Conservation (phyloP, 1,140 invertebrate species). For the Drosophila trapezifrons region DNA sequence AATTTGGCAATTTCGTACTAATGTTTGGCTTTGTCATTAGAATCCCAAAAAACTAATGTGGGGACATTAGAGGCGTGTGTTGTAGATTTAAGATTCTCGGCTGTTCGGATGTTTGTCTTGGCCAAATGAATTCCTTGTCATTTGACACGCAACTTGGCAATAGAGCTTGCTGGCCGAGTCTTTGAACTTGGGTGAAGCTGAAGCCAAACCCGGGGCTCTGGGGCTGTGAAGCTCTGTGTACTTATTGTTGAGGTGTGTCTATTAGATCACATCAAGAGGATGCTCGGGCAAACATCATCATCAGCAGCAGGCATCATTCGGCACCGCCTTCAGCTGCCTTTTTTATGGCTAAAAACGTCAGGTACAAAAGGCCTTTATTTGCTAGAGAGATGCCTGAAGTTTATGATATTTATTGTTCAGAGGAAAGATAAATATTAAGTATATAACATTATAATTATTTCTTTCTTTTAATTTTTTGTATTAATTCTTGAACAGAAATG, state of each 20-base stretch:
- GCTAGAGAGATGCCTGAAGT: background rate
- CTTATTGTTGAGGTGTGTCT: constrained; percentile 43
- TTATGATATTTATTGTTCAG: background rate
- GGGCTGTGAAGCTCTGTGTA: constrained; percentile 15
- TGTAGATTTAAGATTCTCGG: constrained; percentile 45
- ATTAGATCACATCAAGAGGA: constrained; percentile 28
- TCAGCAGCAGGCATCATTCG: background rate
- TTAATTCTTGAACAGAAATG: background rate
- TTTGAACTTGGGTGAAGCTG: constrained; percentile 34
- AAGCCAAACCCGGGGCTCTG: background rate
- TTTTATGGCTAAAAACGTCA: background rate
- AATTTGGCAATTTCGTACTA: constrained; percentile 27
- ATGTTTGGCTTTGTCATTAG: constrained; percentile 42
- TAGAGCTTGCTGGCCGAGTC: constrained; percentile 16
- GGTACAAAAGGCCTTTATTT: background rate
- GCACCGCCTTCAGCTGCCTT: background rate
- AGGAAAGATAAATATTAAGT: background rate
- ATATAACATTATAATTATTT: too few relatives aligned
- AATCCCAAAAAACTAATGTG: constrained; percentile 34
- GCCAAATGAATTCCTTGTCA: constrained; percentile 34
- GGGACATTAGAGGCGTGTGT: constrained; percentile 55
- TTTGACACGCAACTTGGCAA: constrained; percentile 22
- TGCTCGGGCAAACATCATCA: background rate
- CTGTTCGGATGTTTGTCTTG: constrained; percentile 15
- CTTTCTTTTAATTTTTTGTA: too few relatives aligned